Percentiles rank a stretch among this genome's conserved stretches.
phyloP scores from a whole-genome alignment of 2,888 invertebrate species.

The Ecdyonurus torrentis region DNA sequence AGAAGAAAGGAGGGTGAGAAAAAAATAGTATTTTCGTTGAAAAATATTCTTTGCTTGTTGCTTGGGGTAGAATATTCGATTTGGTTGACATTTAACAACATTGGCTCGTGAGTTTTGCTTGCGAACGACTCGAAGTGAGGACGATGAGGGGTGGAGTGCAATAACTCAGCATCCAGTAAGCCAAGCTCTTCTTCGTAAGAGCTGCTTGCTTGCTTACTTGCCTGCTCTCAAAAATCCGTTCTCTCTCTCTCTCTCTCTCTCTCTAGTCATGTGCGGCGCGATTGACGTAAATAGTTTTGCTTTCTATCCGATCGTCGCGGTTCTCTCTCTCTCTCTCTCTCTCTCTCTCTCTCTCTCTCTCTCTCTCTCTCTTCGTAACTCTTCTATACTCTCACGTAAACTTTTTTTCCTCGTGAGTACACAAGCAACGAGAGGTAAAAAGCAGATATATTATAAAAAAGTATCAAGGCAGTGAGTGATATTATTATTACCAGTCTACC shows the following conservation, averaged over 20 bases:
- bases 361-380: background rate
- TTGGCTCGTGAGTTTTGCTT: background rate
- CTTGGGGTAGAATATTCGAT: background rate
- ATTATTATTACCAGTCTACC: too few relatives aligned
- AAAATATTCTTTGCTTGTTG: background rate
- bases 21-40: background rate
- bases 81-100: constrained; percentile 4
- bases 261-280: background rate
- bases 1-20: background rate
- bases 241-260: background rate
- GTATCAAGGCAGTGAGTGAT: too few relatives aligned
- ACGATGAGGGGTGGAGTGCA: background rate
- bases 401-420: too few relatives aligned
- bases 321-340: background rate
- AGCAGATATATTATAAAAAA: too few relatives aligned
- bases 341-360: background rate
- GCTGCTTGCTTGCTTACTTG: background rate
- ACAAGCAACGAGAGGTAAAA: too few relatives aligned
- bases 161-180: background rate
- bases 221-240: background rate
- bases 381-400: background rate
- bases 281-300: background rate
- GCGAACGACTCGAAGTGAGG: too few relatives aligned
- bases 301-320: background rate
- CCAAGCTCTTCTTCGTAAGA: background rate